A percentile compares a stretch with the other conserved stretches of the same genome.
These are phyloP conservation scores for Hoplias malabaricus DNA, from an alignment of 2,113 vertebrate genomes.

Conservation along the genomic window DNA sequence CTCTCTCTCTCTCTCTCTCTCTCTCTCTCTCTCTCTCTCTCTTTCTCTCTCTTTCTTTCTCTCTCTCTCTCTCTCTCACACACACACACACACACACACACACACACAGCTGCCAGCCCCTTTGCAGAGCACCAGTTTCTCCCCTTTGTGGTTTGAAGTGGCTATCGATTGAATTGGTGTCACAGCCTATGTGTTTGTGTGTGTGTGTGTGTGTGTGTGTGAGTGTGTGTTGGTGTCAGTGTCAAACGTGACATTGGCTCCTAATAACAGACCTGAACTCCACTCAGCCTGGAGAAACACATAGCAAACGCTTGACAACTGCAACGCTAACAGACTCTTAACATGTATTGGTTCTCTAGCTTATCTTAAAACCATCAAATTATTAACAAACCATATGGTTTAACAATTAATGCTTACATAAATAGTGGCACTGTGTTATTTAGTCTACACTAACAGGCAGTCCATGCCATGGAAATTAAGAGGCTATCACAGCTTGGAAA, in stretches of 20 bases:
- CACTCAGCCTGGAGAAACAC: not conserved
- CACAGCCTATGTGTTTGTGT: not conserved
- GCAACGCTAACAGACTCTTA: not conserved
- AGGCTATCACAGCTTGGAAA: too few relatives aligned
- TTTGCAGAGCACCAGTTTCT: conserved; percentile 20
- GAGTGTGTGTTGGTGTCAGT: not conserved
- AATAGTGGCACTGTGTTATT: too few relatives aligned
- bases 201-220: not conserved
- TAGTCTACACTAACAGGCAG: too few relatives aligned
- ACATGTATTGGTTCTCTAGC: not conserved
- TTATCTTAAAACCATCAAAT: too few relatives aligned
- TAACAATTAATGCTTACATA: too few relatives aligned
- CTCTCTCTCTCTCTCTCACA: conserved; percentile 2
- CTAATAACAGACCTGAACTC: not conserved
- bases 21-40: too few relatives aligned
- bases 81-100: conserved; percentile 10
- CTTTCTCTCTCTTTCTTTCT: too few relatives aligned
- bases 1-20: too few relatives aligned
- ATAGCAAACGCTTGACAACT: not conserved
- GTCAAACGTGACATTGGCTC: not conserved
- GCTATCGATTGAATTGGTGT: conserved; percentile 48
- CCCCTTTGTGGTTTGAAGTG: conserved; percentile 40
- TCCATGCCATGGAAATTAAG: too few relatives aligned
- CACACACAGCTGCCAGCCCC: not conserved
- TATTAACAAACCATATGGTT: too few relatives aligned